These are phyloP conservation scores for Dendroctonus valens DNA, from an alignment of 1,140 invertebrate species.

Conservation along the genomic window DNA sequence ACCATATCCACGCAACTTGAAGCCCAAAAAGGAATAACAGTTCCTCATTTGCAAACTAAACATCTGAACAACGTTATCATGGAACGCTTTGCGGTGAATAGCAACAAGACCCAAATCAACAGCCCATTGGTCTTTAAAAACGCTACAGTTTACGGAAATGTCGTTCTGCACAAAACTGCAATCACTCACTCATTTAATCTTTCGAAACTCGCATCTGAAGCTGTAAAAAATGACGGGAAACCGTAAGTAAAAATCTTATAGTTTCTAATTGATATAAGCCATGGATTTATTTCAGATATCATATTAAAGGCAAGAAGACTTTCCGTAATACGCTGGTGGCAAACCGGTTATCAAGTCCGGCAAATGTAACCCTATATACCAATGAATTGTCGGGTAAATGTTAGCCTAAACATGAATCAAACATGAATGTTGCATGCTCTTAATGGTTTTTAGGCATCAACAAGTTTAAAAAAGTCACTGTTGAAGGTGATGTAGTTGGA, in stretches of 20 bases:
- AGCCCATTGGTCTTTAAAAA: constrained; percentile 41
- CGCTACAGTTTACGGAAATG: constrained; percentile 40
- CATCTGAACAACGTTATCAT: constrained; percentile 37
- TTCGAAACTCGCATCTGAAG: constrained; percentile 30
- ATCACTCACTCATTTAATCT: constrained; percentile 39
- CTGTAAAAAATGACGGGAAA: constrained; percentile 35
- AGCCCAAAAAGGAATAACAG: constrained; percentile 33
- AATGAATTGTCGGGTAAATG: neutral
- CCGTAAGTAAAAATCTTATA: neutral
- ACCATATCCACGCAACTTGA: constrained; percentile 39
- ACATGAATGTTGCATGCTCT: neutral
- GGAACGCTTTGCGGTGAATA: constrained; percentile 39
- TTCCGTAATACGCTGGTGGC: constrained; percentile 36
- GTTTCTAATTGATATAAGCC: neutral
- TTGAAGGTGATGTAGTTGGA: constrained; percentile 35
- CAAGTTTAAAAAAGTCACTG: constrained; percentile 37
- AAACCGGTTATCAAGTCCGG: constrained; percentile 33
- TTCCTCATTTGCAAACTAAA: constrained; percentile 36
- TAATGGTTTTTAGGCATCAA: constrained; percentile 22
- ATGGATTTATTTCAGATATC: constrained; percentile 32
- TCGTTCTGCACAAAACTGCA: constrained; percentile 29
- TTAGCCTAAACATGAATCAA: constrained; percentile 14
- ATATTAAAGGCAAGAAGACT: constrained; percentile 40
- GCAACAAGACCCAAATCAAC: constrained; percentile 10
- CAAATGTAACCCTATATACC: constrained; percentile 20